phyloP scores from a whole-genome alignment of 92 coral and sea anemone genomes.

The Palythoa grandiflora region DNA sequence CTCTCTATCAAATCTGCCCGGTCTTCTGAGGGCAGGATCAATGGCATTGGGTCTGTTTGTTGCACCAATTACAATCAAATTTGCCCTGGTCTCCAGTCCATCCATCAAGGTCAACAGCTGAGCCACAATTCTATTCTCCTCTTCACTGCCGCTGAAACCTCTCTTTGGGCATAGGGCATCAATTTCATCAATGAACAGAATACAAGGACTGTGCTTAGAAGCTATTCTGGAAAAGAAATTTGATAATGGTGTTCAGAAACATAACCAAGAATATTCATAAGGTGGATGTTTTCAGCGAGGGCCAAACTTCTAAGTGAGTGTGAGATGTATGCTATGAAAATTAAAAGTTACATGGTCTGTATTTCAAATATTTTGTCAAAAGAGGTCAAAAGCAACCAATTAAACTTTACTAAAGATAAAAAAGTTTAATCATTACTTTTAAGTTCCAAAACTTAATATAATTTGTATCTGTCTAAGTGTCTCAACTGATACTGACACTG shows the following conservation, averaged over 20 bases:
- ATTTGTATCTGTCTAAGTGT: no score
- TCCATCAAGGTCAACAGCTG: constrained; percentile 95
- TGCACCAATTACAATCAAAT: constrained; percentile 89
- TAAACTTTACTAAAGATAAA: no score
- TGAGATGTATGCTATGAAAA: no score
- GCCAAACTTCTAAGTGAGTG: no score
- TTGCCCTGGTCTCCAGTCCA: constrained; percentile 78
- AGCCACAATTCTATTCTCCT: constrained; percentile 90
- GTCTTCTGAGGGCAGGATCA: constrained; percentile 95
- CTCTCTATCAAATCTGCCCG: constrained; percentile 98
- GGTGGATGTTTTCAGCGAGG: no score
- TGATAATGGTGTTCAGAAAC: background rate
- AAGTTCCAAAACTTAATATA: no score
- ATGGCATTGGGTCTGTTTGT: constrained; percentile 98
- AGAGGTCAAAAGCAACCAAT: no score
- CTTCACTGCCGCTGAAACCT: constrained; percentile 82
- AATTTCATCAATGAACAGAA: constrained; percentile 95
- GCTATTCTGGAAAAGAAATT: constrained; percentile 69
- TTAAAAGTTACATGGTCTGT: no score
- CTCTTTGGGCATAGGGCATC: constrained; percentile 97
- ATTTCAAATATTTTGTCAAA: no score
- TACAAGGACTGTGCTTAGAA: constrained; percentile 81
- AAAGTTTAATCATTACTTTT: no score
- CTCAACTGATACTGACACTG: no score
- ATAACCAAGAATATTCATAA: no score